A percentile compares a stretch with the other conserved stretches of the same genome.
Conservation (phyloP, 2,113 vertebrate genomes). For the Burhinus oedicnemus region DNA sequence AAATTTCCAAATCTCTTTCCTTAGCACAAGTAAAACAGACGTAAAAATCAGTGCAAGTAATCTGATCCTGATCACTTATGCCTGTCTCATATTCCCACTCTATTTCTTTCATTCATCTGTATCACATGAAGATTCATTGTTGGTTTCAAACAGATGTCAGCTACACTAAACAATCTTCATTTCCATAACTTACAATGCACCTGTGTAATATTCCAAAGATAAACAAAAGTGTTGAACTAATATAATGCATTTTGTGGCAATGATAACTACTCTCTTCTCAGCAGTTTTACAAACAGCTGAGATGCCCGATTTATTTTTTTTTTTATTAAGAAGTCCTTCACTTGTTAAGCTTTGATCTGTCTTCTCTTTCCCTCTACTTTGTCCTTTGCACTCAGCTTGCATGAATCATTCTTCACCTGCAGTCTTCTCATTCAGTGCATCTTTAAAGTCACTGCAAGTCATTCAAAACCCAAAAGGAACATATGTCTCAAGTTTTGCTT, state of each 20-base stretch:
- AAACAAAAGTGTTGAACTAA: background rate
- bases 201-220: background rate
- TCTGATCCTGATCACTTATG: background rate
- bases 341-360: background rate
- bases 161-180: background rate
- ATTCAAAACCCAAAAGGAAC: background rate
- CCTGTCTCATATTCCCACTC: background rate
- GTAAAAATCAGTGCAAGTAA: background rate
- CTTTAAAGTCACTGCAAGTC: background rate
- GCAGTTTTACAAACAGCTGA: background rate
- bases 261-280: background rate
- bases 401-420: background rate
- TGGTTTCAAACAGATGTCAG: background rate
- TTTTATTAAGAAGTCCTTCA: background rate
- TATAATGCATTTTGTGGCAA: background rate
- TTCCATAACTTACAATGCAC: background rate
- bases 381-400: background rate
- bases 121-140: background rate
- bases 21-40: background rate
- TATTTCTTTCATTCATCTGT: background rate
- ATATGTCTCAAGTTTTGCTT: background rate
- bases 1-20: background rate
- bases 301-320: background rate
- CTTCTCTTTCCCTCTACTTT: background rate
- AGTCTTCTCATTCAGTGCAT: background rate